Evolutionary conservation across 1,140 invertebrate genomes (phyloP), one percentile per base, ranked within the genome.

Genomic region (Drosophila seguyi): DNA sequence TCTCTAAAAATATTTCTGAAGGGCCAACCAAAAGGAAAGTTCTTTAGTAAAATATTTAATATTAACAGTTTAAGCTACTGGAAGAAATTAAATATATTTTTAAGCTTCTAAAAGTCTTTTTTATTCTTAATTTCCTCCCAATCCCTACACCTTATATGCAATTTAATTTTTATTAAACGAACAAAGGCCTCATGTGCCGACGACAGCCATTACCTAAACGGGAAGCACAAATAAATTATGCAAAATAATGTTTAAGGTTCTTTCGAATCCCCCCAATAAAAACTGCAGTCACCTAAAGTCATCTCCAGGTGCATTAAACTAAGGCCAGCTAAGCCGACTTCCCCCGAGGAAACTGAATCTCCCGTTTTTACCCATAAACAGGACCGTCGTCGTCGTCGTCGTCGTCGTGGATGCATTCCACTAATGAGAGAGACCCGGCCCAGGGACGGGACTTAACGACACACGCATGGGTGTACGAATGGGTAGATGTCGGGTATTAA

Each of bases 401-500:
- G 29, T 52, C 48, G 5, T 20, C 31, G 50, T 16, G 18, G 31
- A 11, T 20, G 68, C 68, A 72, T 72, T 72, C 68, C 68, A 72
- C 68, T 72, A 72, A 72, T 72, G 68, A 72, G 68, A 50, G 53
- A 47, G 29, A 25, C 34, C 53, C 41, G 48, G 29, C n/a, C 13
- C 56, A 27, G 39, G 4, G 47, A 27, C 48, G 22, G 25, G 50
- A 39, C 34, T 48, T 29, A 68, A 55, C 68, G 39, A 75, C 72
- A 65, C 44, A 75, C 61, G 45, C 69, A 83, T 60, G 58, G 42
- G 65, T 73, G 50, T 66, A 42, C 59, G 53, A 38, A 31, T 62
- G 75, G 55, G 41, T 52, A 58, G 27, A 62, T 60, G 50, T 72
- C 55, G 39, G 73, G 61, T 67, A 81, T 81, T 75, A 77, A 71